A percentile compares a stretch with the other conserved stretches of the same genome.
These are phyloP conservation scores for Pristiophorus japonicus DNA, from an alignment of 2,113 vertebrate genomes.

Conservation along the genomic window DNA sequence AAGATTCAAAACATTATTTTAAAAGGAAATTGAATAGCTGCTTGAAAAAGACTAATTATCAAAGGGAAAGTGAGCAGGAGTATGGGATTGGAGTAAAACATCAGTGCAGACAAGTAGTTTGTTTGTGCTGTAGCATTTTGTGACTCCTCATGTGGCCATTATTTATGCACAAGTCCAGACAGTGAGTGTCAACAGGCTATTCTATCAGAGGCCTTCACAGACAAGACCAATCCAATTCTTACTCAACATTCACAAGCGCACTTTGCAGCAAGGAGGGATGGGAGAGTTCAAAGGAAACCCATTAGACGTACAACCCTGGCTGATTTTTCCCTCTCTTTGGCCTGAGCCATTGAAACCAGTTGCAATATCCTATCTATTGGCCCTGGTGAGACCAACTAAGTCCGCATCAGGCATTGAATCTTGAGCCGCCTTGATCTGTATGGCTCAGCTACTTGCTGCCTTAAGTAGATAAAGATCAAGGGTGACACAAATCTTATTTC, in stretches of 20 bases:
- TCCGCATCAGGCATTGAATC: background rate
- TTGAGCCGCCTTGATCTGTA: background rate
- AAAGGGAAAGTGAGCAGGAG: background rate
- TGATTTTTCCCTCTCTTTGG: background rate
- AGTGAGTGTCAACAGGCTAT: background rate
- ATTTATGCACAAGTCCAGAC: background rate
- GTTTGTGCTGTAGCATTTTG: background rate
- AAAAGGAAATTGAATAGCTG: background rate
- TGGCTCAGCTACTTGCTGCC: background rate
- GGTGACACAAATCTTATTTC: background rate
- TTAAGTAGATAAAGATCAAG: background rate
- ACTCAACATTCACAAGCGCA: background rate
- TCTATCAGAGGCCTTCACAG: background rate
- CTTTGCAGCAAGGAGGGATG: background rate
- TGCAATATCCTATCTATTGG: background rate
- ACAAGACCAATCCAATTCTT: background rate
- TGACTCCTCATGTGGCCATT: background rate
- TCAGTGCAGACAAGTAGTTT: background rate
- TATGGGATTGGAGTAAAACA: background rate
- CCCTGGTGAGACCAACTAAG: background rate
- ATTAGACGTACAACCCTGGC: background rate
- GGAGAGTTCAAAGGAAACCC: background rate
- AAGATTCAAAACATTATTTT: background rate
- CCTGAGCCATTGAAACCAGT: background rate
- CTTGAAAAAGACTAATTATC: background rate